Evolutionary conservation across 2,797 vertebrate species (phyloP), one percentile per base, ranked within the genome.

Genomic region (Nasua narica): DNA sequence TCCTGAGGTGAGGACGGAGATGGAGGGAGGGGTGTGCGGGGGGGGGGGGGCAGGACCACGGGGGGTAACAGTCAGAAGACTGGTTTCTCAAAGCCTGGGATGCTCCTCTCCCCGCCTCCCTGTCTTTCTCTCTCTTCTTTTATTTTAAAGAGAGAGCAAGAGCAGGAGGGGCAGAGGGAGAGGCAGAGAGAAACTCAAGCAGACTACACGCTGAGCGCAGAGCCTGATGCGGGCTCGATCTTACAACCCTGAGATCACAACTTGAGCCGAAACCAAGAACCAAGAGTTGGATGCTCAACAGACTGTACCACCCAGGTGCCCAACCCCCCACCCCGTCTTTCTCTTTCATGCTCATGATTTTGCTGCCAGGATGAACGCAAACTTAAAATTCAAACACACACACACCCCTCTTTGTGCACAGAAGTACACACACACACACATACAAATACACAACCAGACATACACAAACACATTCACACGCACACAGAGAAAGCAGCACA

Each of bases 331-430:
- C 14, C 16, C 2, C 0, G 7, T 9, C 8, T 37, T 14, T 27
- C 54, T 81, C 46, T 60, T 70, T 70, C 32, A 12, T 32, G n/a
- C 13, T 85, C 37, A 32, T 69, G 48, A 96, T 56, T 88, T 87
- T 76, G 70, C 7, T 76, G 60, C 46, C 56, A 77, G 46, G 56
- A 88, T 65, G 37, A 86, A 94, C 54, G 69, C 50, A 87, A 69
- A 87, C 58, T 85, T 54, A 11, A 84, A 94, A 85, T 78, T 69
- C 25, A 12, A 89, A 93, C 27, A 25, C 65, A 70, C 3, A 37
- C 60, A 32, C 65, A 54, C 23, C 27, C 25, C 40, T 92, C 82
- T 78, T 25, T 72, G 52, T 19, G 7, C 35, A 76, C 40, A 54
- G 25, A 79, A 46, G 65, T 25, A 46, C 21, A 2, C 40, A 14